Base-by-base conservation (phyloP, 2,797 vertebrate genomes). In the Uromys caudimaculatus region DNA sequence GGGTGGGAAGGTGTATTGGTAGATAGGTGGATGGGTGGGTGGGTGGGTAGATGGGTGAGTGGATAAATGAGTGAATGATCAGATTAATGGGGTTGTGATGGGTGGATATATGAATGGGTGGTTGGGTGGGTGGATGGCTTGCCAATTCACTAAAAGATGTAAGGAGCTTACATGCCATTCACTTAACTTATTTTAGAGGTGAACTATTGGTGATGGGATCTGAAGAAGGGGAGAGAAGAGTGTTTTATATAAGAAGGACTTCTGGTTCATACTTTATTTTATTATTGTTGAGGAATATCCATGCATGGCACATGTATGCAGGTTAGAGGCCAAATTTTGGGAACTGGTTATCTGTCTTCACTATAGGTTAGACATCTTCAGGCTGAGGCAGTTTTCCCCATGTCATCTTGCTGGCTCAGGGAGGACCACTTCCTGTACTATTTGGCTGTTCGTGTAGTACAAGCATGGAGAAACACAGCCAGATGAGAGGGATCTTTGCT, bases 261-360 rank as follows among this genome's bases (percentile, higher is more conserved):
- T 77, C 23, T 89, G 82, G 41, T 73, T 41, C 38, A 41, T 41
- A n/a, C 21, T 86, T 86, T n/a, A n/a, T 50, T 85, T 87, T 87
- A 56, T 88, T 41, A 56, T 88, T 88, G n/a, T 10, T 0, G 35
- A 29, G 14, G 16, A 10, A 13, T 6, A 27, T 41, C 50, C 9
- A 29, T 24, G 3, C 64, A 38, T 0, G 10, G 32, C 35, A 9
- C 11, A 23, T 10, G 5, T 54, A 14, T 54, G 64, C 47, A 41
- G 50, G n/a, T 56, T n/a, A 73, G 24, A 23, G 67, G 67, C 16
- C 5, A 2, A 88, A 27, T 21, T 88, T 29, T 9, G 38, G 27
- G n/a, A 38, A 58, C 76, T 19, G 8, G 35, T 7, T 73, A 14
- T 87, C n/a, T 73, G 50, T 32, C 50, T 69, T 8, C 32, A 38